Evolutionary conservation across 2,888 invertebrate genomes (phyloP).

Genomic region (Allygus modestus): DNA sequence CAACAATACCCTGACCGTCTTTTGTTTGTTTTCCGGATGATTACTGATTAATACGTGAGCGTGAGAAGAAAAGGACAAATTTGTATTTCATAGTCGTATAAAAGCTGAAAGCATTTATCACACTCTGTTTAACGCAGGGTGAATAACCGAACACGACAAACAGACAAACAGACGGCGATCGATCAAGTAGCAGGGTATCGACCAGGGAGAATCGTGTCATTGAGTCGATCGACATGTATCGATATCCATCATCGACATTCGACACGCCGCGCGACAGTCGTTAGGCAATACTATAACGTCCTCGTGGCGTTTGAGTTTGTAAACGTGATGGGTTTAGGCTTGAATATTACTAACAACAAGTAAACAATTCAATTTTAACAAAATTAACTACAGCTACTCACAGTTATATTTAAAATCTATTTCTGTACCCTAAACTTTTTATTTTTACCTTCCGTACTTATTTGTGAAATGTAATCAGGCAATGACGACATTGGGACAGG

Average conservation of each 20-base stretch:
- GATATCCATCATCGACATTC: slow-evolving; percentile 31
- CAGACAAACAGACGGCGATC: slow-evolving; percentile 26
- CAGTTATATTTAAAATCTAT: too few species aligned
- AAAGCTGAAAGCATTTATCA: neutral
- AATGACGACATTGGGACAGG: too few species aligned
- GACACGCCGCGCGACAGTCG: neutral
- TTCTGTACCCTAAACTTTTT: too few species aligned
- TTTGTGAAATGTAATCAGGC: too few species aligned
- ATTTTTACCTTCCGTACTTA: too few species aligned
- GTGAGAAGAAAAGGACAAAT: slow-evolving; percentile 13
- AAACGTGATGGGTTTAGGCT: too few species aligned
- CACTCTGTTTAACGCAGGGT: slow-evolving; percentile 15
- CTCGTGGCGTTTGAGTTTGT: too few species aligned
- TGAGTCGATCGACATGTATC: neutral
- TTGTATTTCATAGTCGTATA: neutral
- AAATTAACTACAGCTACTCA: too few species aligned
- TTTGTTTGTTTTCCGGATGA: neutral
- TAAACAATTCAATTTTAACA: too few species aligned
- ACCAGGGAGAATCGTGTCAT: slow-evolving; percentile 15
- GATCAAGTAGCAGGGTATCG: slow-evolving; percentile 23
- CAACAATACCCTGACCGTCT: too few species aligned
- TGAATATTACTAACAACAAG: too few species aligned
- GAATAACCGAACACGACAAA: slow-evolving; percentile 25
- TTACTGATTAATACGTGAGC: neutral
- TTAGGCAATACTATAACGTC: too few species aligned